These are phyloP conservation scores for Hylaea fasciaria DNA, from an alignment of 2,888 invertebrate species.

Conservation along the genomic window DNA sequence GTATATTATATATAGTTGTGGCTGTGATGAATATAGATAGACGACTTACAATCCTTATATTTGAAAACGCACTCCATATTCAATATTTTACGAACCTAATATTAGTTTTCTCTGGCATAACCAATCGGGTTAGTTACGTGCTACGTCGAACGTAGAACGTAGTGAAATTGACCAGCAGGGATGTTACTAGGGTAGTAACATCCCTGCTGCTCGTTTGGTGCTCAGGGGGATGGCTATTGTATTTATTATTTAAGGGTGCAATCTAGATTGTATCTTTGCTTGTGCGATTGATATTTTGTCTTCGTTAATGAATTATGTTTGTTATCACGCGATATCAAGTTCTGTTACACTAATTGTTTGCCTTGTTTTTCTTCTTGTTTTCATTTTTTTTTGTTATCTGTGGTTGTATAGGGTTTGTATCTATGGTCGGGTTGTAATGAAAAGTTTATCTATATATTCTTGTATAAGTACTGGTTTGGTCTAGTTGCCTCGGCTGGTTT, in stretches of 20 bases:
- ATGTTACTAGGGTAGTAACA: conserved; percentile 31
- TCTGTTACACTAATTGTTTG: no score
- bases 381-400: no score
- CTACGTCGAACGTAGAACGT: conserved; percentile 19
- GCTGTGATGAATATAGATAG: no score
- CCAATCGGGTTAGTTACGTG: conserved; percentile 23
- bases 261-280: conserved; percentile 27
- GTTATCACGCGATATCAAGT: no score
- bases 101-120: neutral
- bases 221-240: conserved; percentile 31
- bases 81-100: conserved; percentile 25
- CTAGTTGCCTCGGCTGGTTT: no score
- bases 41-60: neutral
- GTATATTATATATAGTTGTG: no score
- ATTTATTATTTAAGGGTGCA: conserved; percentile 35
- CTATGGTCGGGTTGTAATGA: no score
- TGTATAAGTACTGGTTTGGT: no score
- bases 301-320: conserved; percentile 3
- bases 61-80: conserved; percentile 17
- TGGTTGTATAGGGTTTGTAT: no score
- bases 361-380: no score
- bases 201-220: conserved; percentile 24
- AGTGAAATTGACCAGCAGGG: conserved; percentile 29
- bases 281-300: conserved; percentile 29
- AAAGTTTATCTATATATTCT: no score